Evolutionary conservation across 1,140 invertebrate species (phyloP).

Genomic region (Drosophila parabipectinata): DNA sequence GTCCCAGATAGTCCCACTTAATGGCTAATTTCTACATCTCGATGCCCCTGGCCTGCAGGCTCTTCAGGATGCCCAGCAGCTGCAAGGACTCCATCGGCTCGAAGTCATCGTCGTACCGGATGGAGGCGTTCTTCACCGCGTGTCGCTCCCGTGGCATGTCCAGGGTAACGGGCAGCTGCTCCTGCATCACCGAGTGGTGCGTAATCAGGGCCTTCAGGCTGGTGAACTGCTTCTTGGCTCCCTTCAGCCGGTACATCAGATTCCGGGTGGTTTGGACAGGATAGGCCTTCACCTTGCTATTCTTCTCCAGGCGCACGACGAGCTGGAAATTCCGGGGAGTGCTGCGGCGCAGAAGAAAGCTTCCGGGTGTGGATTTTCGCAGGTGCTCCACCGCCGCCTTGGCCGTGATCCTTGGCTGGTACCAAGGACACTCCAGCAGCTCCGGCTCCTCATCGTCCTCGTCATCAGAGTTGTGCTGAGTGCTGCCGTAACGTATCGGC

Average conservation of each 20-base stretch:
- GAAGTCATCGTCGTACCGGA: slow-evolving; percentile 78
- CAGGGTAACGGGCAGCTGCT: slow-evolving; percentile 95
- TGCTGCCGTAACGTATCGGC: slow-evolving; percentile 35
- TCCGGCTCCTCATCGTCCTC: slow-evolving; percentile 59
- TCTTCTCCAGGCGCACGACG: slow-evolving; percentile 61
- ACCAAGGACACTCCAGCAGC: slow-evolving; percentile 64
- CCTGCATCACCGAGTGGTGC: slow-evolving; percentile 97
- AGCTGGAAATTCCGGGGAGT: slow-evolving; percentile 62
- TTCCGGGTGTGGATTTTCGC: slow-evolving; percentile 55
- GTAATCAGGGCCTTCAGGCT: slow-evolving; percentile 95
- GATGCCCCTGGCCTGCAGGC: slow-evolving; percentile 67
- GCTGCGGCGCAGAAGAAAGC: slow-evolving; percentile 70
- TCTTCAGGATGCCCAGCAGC: slow-evolving; percentile 72
- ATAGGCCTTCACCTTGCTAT: slow-evolving; percentile 62
- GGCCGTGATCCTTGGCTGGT: slow-evolving; percentile 69
- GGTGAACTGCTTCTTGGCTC: slow-evolving; percentile 97
- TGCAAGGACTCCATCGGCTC: slow-evolving; percentile 77
- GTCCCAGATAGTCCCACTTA: slow-evolving; percentile 4
- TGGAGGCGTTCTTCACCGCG: slow-evolving; percentile 49
- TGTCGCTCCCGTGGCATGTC: slow-evolving; percentile 88
- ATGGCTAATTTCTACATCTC: slow-evolving; percentile 46
- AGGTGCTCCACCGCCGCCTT: slow-evolving; percentile 69
- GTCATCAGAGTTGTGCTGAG: slow-evolving; percentile 46
- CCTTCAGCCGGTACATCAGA: slow-evolving; percentile 86
- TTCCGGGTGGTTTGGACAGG: slow-evolving; percentile 55